Base-by-base conservation (phyloP, 2,113 vertebrate genomes). In the Catharus minimus region DNA sequence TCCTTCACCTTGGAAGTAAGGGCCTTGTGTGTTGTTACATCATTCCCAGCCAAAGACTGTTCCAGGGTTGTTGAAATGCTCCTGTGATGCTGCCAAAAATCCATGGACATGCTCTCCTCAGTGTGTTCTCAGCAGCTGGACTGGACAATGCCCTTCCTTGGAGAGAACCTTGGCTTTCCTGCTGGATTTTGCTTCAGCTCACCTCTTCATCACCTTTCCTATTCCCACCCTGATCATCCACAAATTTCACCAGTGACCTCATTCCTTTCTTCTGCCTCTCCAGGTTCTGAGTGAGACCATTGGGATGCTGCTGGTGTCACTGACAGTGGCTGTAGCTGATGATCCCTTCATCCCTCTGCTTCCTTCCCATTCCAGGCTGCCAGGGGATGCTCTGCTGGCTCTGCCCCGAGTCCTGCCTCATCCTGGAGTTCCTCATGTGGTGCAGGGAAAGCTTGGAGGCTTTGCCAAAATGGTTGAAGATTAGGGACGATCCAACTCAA, bases 41-140 rank as follows among this genome's bases (percentile, higher is more conserved):
- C 24, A 53, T 57, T 57, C 36, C 69, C 36, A 74, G 36, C 26
- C 30, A 49, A 23, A 65, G 60, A 36, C 5, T 26, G 9, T 50
- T 74, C 69, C 52, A 13, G 4, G 36, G 36, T 11, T 52, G 18
- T 27, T 32, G 53, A 44, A 58, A 43, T 52, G 32, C 14, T 44
- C 53, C 62, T 36, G 26, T 58, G 39, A 32, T 18, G 5, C 14
- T 62, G 15, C 32, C 53, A 52, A 9, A 76, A 71, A 74, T 3
- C 47, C 43, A 53, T 2, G 18, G 18, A 28, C 3, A 2, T 8
- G 2, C 58, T 73, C 30, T 77, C 10, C 73, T 64, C 30, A 11
- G 47, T 0, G 0, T 17, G 13, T 58, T 33, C n/a, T 13, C 61
- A 26, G 15, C 2, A 2, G 23, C 1, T 58, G 55, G 26, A 36